Percentiles rank a stretch among this genome's conserved stretches.
These are phyloP conservation scores for Acrobasis repandana DNA, from an alignment of 2,888 invertebrate species.

Conservation along the genomic window DNA sequence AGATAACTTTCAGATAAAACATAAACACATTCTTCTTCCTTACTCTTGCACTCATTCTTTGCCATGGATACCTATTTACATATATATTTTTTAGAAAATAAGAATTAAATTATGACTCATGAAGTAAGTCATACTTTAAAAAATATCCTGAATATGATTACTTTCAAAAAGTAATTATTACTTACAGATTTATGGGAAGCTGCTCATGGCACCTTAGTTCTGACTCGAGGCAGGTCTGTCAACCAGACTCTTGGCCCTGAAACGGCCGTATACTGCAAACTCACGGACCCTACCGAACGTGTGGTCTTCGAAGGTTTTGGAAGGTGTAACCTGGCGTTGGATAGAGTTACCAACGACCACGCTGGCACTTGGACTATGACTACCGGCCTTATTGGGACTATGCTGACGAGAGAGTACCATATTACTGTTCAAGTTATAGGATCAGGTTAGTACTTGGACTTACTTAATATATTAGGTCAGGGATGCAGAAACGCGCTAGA, in stretches of 20 bases:
- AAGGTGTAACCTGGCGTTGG: conserved; percentile 52
- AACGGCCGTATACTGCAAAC: conserved; percentile 58
- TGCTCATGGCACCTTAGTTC: conserved; percentile 27
- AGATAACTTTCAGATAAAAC: too few species aligned
- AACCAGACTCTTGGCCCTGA: conserved; percentile 52
- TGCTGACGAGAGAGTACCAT: conserved; percentile 42
- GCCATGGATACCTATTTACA: too few species aligned
- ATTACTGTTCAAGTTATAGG: conserved; percentile 46
- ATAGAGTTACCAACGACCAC: conserved; percentile 48
- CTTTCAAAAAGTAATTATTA: not conserved
- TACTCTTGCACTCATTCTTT: too few species aligned
- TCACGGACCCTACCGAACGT: conserved; percentile 43
- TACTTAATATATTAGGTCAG: not conserved
- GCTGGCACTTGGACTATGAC: conserved; percentile 56
- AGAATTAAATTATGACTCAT: too few species aligned
- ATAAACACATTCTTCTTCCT: too few species aligned
- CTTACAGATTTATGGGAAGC: conserved; percentile 23
- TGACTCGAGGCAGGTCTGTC: conserved; percentile 45
- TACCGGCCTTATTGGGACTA: conserved; percentile 47
- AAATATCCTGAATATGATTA: not conserved
- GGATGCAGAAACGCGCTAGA: too few species aligned
- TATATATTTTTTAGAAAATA: too few species aligned
- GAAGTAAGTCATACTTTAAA: too few species aligned
- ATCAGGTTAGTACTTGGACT: conserved; percentile 43
- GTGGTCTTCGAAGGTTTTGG: conserved; percentile 59